Base-by-base conservation (phyloP, 2,888 invertebrate genomes). In the Caenorhabditis macrosperma region DNA sequence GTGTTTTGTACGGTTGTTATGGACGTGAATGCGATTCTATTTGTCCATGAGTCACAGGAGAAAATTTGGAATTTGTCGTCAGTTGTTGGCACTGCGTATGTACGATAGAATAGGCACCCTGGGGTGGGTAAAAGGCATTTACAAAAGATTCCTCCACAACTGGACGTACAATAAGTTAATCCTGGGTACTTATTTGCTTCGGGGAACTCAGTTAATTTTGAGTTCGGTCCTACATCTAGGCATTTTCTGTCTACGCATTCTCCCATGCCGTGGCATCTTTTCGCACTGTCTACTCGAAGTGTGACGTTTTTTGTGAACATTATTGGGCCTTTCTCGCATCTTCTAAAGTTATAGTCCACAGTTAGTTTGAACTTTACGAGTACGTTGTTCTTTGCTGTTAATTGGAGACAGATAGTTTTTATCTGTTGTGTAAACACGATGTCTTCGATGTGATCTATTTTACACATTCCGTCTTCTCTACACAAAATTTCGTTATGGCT, bases 291-390 rank as follows among this genome's bases (percentile, higher is more conserved):
- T 17, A 50, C 50, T 12, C 35, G 22, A 9, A 64, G 35, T 5
- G 64, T 20, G 1, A 35, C 52, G n/a, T 66, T 66, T 66, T 54
- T 66, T 28, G 54, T 66, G 22, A 24, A 66, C 9, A 10, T 52
- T 2, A 35, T 66, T 0, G 33, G 28, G 0, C 52, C 54, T 35
- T 38, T 66, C 2, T 28, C 26, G 41, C 66, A 66, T 24, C 41
- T 54, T 28, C 60, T 24, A 4, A 60, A 9, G 33, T 33, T 33
- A 9, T 33, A 33, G 5, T 33, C 9, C 9, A 33, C 33, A 7
- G 6, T 9, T 33, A 33, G 33, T 33, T 33, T 33, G 33, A 33
- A 33, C 9, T 33, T 33, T 33, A 9, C 33, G 5, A 33, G 33
- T 5, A 33, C 33, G 5, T 33, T 5, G 9, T 33, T 55, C 30